Conservation (phyloP, 2,888 invertebrate genomes). For the Siphonodentalium dalli region DNA sequence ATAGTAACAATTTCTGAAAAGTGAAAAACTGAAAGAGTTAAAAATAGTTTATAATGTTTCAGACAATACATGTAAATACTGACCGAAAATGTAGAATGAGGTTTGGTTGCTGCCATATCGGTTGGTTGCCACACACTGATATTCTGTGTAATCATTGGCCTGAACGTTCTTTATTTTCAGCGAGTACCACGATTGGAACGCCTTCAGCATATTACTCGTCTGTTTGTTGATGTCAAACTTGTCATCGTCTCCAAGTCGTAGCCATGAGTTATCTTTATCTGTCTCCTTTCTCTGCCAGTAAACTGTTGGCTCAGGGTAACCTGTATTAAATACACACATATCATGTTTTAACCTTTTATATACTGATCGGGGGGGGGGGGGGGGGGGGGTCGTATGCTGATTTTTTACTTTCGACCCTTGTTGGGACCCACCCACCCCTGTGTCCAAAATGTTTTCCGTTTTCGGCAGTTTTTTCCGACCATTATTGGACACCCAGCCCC, state of each 20-base stretch:
- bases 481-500: no score
- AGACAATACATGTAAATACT: no score
- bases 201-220: slow-evolving; percentile 39
- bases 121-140: slow-evolving; percentile 57
- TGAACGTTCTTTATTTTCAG: slow-evolving; percentile 59
- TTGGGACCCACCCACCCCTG: no score
- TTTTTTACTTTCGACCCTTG: no score
- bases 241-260: slow-evolving; percentile 51
- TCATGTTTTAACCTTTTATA: neutral
- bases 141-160: slow-evolving; percentile 56
- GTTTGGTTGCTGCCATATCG: slow-evolving; percentile 38
- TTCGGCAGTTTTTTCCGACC: no score
- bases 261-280: slow-evolving; percentile 22
- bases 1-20: no score
- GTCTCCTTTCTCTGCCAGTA: slow-evolving; percentile 44
- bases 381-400: no score
- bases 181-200: slow-evolving; percentile 58
- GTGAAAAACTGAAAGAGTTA: no score
- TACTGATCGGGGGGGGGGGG: no score
- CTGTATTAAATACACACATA: slow-evolving; percentile 26
- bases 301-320: slow-evolving; percentile 56
- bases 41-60: no score
- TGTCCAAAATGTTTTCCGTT: no score
- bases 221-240: slow-evolving; percentile 56
- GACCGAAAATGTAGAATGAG: slow-evolving; percentile 54